Evolutionary conservation across 2,113 vertebrate species (phyloP).

Genomic region (Platycercus adscitus): DNA sequence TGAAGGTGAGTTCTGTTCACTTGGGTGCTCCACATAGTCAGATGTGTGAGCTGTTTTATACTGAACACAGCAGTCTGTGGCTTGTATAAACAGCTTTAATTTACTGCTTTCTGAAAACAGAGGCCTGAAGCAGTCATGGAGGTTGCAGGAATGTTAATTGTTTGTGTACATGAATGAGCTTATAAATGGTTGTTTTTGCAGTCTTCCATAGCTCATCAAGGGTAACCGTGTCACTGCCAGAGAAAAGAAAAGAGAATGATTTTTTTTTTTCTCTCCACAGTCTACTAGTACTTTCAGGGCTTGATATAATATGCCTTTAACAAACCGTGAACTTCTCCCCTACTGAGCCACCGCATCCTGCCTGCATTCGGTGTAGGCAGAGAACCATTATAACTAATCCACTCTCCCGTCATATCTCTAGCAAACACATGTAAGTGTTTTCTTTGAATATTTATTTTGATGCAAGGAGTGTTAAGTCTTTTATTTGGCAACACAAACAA

Average conservation of each 20-base stretch:
- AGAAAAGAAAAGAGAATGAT: constrained; percentile 8
- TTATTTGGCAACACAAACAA: constrained; percentile 25
- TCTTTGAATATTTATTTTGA: constrained; percentile 72
- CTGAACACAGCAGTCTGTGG: not conserved
- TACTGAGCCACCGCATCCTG: constrained; percentile 47
- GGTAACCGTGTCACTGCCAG: constrained; percentile 36
- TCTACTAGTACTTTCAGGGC: constrained; percentile 56
- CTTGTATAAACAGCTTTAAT: constrained; percentile 51
- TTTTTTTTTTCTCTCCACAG: not conserved
- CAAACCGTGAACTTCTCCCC: constrained; percentile 71
- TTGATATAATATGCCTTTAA: constrained; percentile 65
- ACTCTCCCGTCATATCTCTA: constrained; percentile 72
- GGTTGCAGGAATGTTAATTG: constrained; percentile 54
- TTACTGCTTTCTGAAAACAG: constrained; percentile 31
- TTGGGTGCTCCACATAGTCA: not conserved
- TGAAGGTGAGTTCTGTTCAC: not conserved
- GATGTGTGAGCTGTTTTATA: not conserved
- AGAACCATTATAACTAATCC: constrained; percentile 73
- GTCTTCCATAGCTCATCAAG: constrained; percentile 46
- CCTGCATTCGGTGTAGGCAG: constrained; percentile 66
- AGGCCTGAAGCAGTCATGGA: constrained; percentile 29
- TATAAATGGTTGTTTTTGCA: constrained; percentile 51
- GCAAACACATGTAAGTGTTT: constrained; percentile 73
- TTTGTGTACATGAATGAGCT: constrained; percentile 55
- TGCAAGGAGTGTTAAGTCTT: constrained; percentile 55